These are phyloP conservation scores for Melanerpes formicivorus DNA, from an alignment of 2,113 vertebrate genomes.

Conservation along the genomic window DNA sequence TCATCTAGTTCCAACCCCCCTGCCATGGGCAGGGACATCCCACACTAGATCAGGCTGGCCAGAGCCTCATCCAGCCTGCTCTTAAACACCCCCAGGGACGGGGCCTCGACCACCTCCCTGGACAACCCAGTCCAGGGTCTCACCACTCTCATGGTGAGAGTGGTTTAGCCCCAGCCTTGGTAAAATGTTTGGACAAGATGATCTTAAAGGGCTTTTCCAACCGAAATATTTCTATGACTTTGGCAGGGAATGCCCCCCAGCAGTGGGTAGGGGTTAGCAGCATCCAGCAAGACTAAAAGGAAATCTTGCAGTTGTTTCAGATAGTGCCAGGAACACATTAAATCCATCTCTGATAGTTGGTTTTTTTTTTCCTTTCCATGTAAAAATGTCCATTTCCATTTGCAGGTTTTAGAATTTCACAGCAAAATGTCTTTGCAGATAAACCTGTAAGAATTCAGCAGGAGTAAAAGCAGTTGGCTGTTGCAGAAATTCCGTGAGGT, in stretches of 20 bases:
- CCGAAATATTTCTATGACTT: background rate
- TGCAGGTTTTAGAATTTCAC: background rate
- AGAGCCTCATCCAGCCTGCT: too few relatives aligned
- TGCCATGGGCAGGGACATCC: too few relatives aligned
- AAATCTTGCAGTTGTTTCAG: background rate
- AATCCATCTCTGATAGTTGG: background rate
- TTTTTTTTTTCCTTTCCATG: background rate
- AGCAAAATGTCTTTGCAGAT: background rate
- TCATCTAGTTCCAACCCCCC: too few relatives aligned
- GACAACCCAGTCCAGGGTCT: too few relatives aligned
- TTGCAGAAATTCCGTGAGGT: background rate
- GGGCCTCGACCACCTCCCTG: too few relatives aligned
- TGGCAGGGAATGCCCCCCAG: background rate
- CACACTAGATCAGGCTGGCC: too few relatives aligned
- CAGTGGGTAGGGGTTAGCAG: background rate
- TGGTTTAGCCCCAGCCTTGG: too few relatives aligned
- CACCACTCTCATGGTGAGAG: too few relatives aligned
- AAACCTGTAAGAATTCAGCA: background rate
- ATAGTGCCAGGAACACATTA: background rate
- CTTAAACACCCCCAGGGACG: too few relatives aligned
- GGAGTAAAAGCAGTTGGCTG: background rate
- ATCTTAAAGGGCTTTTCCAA: too few relatives aligned
- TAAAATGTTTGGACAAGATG: too few relatives aligned
- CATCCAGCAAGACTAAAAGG: background rate
- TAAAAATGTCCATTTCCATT: background rate